phyloP scores from a whole-genome alignment of 2,113 vertebrate genomes.

The Daubentonia madagascariensis region DNA sequence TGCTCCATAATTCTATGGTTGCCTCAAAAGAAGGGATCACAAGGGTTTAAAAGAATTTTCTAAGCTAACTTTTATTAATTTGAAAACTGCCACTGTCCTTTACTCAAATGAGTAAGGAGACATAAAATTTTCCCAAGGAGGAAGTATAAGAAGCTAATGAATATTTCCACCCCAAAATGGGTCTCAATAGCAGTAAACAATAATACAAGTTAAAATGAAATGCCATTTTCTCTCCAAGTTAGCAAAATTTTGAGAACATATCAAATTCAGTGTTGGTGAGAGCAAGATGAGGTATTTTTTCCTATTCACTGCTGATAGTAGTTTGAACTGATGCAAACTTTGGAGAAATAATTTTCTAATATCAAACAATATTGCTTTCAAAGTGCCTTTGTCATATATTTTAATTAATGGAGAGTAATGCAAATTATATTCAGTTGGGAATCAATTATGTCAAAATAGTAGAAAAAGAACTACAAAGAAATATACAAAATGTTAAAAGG shows the following conservation, averaged over 20 bases:
- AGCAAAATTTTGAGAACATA: neutral
- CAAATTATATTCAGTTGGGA: neutral
- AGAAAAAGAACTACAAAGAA: slow-evolving; percentile 2
- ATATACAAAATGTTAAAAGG: neutral
- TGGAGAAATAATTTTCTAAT: neutral
- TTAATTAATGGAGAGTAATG: neutral
- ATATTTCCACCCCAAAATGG: neutral
- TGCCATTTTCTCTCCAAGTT: neutral
- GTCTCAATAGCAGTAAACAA: neutral
- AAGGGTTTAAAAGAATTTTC: neutral
- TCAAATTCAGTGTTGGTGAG: neutral
- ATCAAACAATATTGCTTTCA: neutral
- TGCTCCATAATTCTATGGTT: neutral
- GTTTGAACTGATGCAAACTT: neutral
- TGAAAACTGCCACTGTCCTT: neutral
- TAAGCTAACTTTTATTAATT: neutral
- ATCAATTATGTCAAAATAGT: neutral
- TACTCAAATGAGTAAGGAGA: neutral
- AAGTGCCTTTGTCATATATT: neutral
- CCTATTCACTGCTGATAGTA: neutral
- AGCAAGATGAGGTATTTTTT: neutral
- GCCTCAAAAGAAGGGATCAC: neutral
- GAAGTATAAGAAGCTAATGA: neutral
- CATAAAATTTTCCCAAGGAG: neutral
- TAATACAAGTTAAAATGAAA: neutral